Base-by-base conservation (phyloP, 1,140 invertebrate species). In the Oncopeltus fasciatus region DNA sequence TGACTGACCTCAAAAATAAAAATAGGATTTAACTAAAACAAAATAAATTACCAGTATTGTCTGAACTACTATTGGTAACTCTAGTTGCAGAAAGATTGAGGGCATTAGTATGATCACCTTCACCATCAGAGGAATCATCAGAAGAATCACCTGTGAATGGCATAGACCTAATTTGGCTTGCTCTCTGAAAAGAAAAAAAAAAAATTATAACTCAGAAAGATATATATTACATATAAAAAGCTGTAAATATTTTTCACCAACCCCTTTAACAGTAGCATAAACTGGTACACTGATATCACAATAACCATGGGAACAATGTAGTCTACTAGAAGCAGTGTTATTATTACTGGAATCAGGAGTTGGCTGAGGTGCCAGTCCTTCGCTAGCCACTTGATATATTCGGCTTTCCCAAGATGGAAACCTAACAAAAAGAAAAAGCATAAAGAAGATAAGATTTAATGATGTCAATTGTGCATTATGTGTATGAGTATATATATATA, bases 71-170 rank as follows among this genome's bases (percentile, higher is more conserved):
- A 51, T 78, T 79, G 1, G 77, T 79, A 31, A 75, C 76, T 46
- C 77, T 75, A 26, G 65, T 69, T 5, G 67, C 66, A 27, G 64
- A 63, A 14, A 64, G 60, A 57, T 68, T 67, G 59, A 69, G 66
- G 5, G 63, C 62, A 14, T 68, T 63, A 57, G 68, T 65, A 65
- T 68, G 69, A 60, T 71, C 69, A 9, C 72, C 86, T 73, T 93
- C 92, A 18, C 91, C 92, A 71, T 94, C 90, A 46, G 90, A 92
- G 3, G 92, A 95, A 66, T 93, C 92, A 70, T 95, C 91, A 1
- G 89, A 91, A n/a, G 90, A 93, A 67, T 96, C 92, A 2, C 91
- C 92, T 33, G 87, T 90, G 70, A 97, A 96, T 12, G 93, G 92
- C 80, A 94, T 90, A 11, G 90, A 94, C 66, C 92, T 80, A 67